Conservation (phyloP, 1,140 invertebrate genomes). For the Listronotus bonariensis region DNA sequence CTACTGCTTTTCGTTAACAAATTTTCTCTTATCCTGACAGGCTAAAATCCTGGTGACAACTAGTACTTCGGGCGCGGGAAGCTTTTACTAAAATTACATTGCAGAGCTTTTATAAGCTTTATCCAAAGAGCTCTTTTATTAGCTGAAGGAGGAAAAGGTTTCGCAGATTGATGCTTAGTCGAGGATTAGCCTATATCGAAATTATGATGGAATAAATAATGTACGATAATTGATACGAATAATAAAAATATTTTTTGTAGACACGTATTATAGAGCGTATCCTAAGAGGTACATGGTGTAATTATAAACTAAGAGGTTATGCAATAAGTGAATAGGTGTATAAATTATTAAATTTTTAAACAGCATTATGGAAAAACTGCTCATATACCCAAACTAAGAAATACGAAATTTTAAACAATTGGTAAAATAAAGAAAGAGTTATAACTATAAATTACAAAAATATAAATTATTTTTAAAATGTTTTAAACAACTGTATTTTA, state of each 20-base stretch:
- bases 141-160: constrained; percentile 4
- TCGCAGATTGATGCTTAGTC: constrained; percentile 5
- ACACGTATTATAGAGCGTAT: background rate
- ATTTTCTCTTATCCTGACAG: too few species aligned
- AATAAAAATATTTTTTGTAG: background rate
- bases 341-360: too few species aligned
- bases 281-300: background rate
- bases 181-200: constrained; percentile 11
- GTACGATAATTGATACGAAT: constrained; percentile 16
- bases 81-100: constrained; percentile 22
- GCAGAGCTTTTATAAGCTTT: constrained; percentile 20
- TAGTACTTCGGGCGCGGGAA: constrained; percentile 3
- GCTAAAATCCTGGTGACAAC: constrained; percentile 14
- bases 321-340: too few species aligned
- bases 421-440: too few species aligned
- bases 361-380: too few species aligned
- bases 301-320: too few species aligned
- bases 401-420: too few species aligned
- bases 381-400: too few species aligned
- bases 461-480: too few species aligned
- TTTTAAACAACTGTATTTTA: too few species aligned
- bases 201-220: constrained; percentile 5
- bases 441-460: too few species aligned
- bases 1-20: too few species aligned
- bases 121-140: constrained; percentile 21